Evolutionary conservation across 64 coral and sea anemone species (phyloP).

Genomic region (Porites australiensis): DNA sequence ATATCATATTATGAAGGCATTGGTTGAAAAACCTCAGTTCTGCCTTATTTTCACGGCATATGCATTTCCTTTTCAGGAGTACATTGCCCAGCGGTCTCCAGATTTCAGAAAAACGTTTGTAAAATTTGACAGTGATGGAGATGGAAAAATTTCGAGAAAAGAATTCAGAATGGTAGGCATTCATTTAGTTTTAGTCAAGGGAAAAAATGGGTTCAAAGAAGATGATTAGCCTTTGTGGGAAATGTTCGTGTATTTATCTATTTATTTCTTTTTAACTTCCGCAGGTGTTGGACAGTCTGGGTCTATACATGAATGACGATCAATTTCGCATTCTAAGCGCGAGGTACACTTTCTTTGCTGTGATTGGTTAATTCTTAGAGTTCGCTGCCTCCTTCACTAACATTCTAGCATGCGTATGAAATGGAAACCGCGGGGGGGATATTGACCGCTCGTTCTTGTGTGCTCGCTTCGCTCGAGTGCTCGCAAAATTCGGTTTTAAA

Average conservation of each 20-base stretch:
- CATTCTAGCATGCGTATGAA: background rate
- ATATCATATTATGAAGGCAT: too few relatives aligned
- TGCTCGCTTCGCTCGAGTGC: too few relatives aligned
- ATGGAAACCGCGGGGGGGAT: background rate
- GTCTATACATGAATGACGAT: conserved; percentile 90
- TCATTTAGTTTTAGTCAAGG: too few relatives aligned
- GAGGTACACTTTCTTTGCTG: conserved; percentile 30
- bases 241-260: too few relatives aligned
- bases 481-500: too few relatives aligned
- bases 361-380: too few relatives aligned
- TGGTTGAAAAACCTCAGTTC: too few relatives aligned
- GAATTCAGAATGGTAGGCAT: conserved; percentile 88
- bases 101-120: conserved; percentile 97
- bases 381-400: background rate
- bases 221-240: background rate
- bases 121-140: conserved; percentile 86
- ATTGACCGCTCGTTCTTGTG: too few relatives aligned
- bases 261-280: too few relatives aligned
- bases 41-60: too few relatives aligned
- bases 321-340: conserved; percentile 91
- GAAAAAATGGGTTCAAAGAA: background rate
- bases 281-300: conserved; percentile 90
- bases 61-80: conserved; percentile 50
- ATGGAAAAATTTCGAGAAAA: conserved; percentile 97
- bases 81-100: conserved; percentile 90